A percentile compares a stretch with the other conserved stretches of the same genome.
phyloP scores from a whole-genome alignment of 2,888 invertebrate species.

The Carcina quercana region DNA sequence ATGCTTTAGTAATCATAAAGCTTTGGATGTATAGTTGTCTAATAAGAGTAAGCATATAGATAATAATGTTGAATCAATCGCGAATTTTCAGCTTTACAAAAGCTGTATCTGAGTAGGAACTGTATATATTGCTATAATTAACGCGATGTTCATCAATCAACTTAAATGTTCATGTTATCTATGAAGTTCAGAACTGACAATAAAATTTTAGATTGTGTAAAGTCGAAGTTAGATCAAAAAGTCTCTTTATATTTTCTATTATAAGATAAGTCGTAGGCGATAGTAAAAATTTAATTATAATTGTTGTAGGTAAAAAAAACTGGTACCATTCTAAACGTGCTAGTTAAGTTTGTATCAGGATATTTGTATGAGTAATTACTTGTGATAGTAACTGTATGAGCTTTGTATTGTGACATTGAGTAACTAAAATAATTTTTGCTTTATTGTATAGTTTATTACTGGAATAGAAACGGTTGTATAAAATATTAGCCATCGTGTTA shows the following conservation, averaged over 20 bases:
- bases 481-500: too few relatives aligned
- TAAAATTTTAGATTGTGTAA: conserved; percentile 60
- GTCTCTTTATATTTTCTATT: conserved; percentile 61
- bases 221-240: conserved; percentile 25
- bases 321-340: conserved; percentile 18
- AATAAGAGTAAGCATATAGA: conserved; percentile 27
- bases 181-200: conserved; percentile 69
- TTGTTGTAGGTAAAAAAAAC: conserved; percentile 27
- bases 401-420: conserved; percentile 28
- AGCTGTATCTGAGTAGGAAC: conserved; percentile 11
- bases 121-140: conserved; percentile 20
- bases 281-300: too few relatives aligned
- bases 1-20: conserved; percentile 25
- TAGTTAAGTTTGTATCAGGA: conserved; percentile 17
- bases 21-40: conserved; percentile 58
- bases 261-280: conserved; percentile 15
- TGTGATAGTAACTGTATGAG: conserved; percentile 10
- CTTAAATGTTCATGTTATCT: conserved; percentile 24
- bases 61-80: conserved; percentile 14
- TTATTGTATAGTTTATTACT: too few relatives aligned
- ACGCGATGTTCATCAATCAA: conserved; percentile 25
- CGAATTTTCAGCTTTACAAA: conserved; percentile 32
- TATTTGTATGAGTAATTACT: conserved; percentile 14
- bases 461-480: too few relatives aligned
- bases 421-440: too few relatives aligned